phyloP scores from a whole-genome alignment of 1,140 invertebrate genomes.

The Pachyrhynchus sulphureomaculatus region DNA sequence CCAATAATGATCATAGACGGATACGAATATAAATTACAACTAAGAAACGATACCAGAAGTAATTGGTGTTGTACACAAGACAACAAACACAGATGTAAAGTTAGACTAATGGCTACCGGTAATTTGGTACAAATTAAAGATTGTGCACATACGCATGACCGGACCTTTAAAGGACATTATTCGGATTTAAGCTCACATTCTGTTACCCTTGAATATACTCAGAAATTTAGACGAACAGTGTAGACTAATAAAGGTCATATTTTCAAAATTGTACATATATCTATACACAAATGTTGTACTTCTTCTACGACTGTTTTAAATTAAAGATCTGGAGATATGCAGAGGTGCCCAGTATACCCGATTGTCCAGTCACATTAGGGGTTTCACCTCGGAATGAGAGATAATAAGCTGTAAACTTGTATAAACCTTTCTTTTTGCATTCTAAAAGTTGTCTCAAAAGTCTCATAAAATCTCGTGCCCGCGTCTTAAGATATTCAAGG shows the following conservation, averaged over 20 bases:
- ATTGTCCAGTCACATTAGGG: no score
- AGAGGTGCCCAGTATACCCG: no score
- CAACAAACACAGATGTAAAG: constrained; percentile 30
- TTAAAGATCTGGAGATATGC: no score
- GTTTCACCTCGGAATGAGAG: no score
- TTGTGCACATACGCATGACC: constrained; percentile 30
- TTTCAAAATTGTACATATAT: no score
- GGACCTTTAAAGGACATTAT: constrained; percentile 29
- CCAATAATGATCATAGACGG: constrained; percentile 32
- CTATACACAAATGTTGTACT: no score
- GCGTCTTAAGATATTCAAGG: no score
- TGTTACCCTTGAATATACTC: constrained; percentile 4
- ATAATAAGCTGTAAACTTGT: no score
- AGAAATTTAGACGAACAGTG: constrained; percentile 7
- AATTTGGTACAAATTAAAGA: constrained; percentile 28
- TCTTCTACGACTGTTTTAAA: no score
- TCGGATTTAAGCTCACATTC: neutral
- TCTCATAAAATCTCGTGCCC: no score
- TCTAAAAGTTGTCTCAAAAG: no score
- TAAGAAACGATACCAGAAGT: constrained; percentile 12
- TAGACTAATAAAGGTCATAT: neutral
- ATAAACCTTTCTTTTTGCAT: no score
- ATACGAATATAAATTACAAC: constrained; percentile 32
- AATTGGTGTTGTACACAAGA: constrained; percentile 33
- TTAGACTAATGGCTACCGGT: constrained; percentile 30